Base-by-base conservation (phyloP, 1,140 invertebrate species). In the Anadara kagoshimensis region DNA sequence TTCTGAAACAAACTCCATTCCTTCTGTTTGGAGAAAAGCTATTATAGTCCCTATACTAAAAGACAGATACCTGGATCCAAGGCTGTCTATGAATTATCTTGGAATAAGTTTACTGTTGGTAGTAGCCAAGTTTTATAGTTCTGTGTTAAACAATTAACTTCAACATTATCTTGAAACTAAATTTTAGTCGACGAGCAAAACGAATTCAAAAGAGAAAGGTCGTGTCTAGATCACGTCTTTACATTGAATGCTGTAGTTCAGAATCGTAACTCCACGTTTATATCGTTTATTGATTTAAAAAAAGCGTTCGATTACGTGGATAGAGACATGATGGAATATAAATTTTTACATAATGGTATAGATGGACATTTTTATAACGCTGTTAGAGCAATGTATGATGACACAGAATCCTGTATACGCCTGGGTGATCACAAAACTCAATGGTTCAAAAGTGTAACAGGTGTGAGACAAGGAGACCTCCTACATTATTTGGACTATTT, bases 171-270 rank as follows among this genome's bases (percentile, higher is more conserved):
- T 73, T 5, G 70, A 73, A 73, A 66, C 44, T 41, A 73, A n/a
- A 59, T 73, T 10, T 29, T 66, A n/a, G 70, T 54, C 14, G 70
- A 73, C 26, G 70, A 73, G 66, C 70, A 73, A 41, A 73, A 73
- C 29, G 62, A 67, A 2, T 74, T 75, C 44, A 43, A 68, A 41
- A 5, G 14, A 22, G 47, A 66, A 16, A 18, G 76, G 36, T 74
- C 67, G 22, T 78, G 76, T 65, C 58, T 65, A 63, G 76, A 75
- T 51, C 76, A 75, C 53, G 70, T 73, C 7, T 73, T 66, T 20
- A 44, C 45, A 24, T 26, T 70, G 5, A 59, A 44, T 16, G 59
- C 56, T n/a, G 10, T 70, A 11, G 29, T 54, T 1, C 20, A 49
- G 44, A 70, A 70, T 20, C 58, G 53, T 22, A 43, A 49, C 12